Evolutionary conservation across 1,140 invertebrate genomes (phyloP).

Genomic region (Neodiprion virginianus): DNA sequence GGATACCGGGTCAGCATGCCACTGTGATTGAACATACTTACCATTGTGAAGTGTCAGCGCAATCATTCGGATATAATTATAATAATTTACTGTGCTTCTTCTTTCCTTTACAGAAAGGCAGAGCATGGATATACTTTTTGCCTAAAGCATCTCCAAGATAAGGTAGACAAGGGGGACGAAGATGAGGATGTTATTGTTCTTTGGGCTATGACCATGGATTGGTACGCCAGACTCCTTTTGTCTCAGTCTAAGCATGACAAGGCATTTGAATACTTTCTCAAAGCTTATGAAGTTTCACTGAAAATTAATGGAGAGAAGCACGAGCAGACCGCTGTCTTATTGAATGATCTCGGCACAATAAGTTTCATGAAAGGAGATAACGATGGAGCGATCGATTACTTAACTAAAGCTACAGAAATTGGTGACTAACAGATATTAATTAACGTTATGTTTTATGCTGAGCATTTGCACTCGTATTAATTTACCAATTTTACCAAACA

Average conservation of each 20-base stretch:
- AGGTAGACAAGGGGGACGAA: conserved; percentile 60
- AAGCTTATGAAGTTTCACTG: conserved; percentile 73
- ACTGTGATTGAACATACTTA: conserved; percentile 5
- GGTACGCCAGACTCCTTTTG: conserved; percentile 81
- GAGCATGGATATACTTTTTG: conserved; percentile 80
- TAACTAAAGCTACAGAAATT: conserved; percentile 74
- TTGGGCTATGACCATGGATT: conserved; percentile 77
- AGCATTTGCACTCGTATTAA: neutral
- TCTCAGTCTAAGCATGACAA: conserved; percentile 69
- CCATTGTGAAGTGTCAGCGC: conserved; percentile 6
- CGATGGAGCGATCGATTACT: conserved; percentile 73
- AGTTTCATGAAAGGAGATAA: conserved; percentile 71
- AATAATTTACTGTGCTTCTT: conserved; percentile 11
- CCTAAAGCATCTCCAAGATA: conserved; percentile 70
- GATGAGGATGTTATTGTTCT: conserved; percentile 69
- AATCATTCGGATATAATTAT: neutral
- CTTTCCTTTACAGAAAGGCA: conserved; percentile 64
- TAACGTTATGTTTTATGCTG: neutral
- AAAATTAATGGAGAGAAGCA: conserved; percentile 71
- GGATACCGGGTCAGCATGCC: conserved; percentile 60
- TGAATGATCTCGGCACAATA: conserved; percentile 87
- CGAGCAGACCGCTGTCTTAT: conserved; percentile 77
- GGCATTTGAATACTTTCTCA: conserved; percentile 72
- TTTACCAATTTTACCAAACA: conserved; percentile 34
- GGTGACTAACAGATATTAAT: conserved; percentile 54